Base-by-base conservation (phyloP, 2,888 invertebrate genomes). In the Lissocephala sabroskyi region DNA sequence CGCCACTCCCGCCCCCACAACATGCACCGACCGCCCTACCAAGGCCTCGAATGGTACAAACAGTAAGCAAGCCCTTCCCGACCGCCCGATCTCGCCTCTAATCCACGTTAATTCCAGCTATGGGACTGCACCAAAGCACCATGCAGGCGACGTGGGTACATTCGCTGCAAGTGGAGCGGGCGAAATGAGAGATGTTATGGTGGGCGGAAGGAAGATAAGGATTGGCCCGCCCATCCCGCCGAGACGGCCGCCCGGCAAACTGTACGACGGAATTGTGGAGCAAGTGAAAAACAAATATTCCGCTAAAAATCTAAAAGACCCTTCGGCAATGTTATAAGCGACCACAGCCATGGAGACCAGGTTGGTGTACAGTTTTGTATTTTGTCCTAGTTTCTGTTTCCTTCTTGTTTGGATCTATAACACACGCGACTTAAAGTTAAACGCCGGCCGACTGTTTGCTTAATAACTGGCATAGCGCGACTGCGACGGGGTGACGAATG, bases 401-500 rank as follows among this genome's bases (percentile, higher is more conserved):
- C 7, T n/a, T n/a, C n/a, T 23, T 23, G 23, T 23, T 23, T 23
- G 7, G 7, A 23, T 23, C 7, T 23, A 29, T 28, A 41, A 28
- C 26, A 16, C n/a, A 28, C 42, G 36, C 19, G 45, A 63, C 63
- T 66, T 70, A 70, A 63, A 70, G 52, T 56, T 57, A 73, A 45
- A 76, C 23, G 41, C 55, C 70, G 49, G 54, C 58, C 58, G 33
- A 76, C 43, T 40, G 16, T 44, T 48, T 41, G 42, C 56, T 62
- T 64, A 62, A 60, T 52, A 60, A 64, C 48, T 62, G 59, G 37
- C 39, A 43, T 41, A 51, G 23, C 54, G 42, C 44, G 48, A 45
- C 45, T 45, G 52, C 37, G 52, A 51, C 47, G 33, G n/a, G n/a
- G n/a, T n/a, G 6, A 37, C 37, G 11, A 13, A 10, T 14, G 11